Conservation (phyloP, 2,888 invertebrate species). For the Andrena minutula region DNA sequence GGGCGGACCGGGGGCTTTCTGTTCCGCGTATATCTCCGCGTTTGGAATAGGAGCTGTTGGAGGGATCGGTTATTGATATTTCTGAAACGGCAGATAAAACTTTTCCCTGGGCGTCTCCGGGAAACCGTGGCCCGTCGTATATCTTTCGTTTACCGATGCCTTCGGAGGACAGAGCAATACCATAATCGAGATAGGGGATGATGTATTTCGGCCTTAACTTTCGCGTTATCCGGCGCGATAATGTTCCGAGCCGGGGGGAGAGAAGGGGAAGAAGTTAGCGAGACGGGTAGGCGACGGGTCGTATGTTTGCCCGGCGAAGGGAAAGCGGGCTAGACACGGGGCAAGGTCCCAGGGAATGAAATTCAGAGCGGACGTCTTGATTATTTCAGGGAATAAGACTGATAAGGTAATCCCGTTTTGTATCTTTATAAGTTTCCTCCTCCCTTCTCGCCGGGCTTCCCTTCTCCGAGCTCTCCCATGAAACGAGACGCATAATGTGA, state of each 20-base stretch:
- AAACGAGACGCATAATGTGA: constrained; percentile 59
- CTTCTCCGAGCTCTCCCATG: constrained; percentile 12
- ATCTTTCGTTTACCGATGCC: constrained; percentile 54
- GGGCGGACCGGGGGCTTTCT: background rate
- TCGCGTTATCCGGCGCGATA: constrained; percentile 38
- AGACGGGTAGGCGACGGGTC: background rate
- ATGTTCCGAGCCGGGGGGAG: background rate
- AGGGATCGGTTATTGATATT: constrained; percentile 66
- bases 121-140: constrained; percentile 22
- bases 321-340: background rate
- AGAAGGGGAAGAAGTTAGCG: constrained; percentile 26
- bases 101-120: constrained; percentile 39
- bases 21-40: constrained; percentile 45
- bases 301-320: constrained; percentile 8
- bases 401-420: constrained; percentile 59
- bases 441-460: constrained; percentile 11
- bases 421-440: constrained; percentile 46
- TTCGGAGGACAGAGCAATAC: constrained; percentile 36
- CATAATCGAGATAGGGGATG: constrained; percentile 54
- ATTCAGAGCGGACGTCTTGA: constrained; percentile 50
- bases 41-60: constrained; percentile 51
- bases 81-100: constrained; percentile 59
- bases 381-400: constrained; percentile 56
- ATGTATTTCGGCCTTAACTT: constrained; percentile 49
- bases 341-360: constrained; percentile 24